These are phyloP conservation scores for Aphyosemion australe DNA, from an alignment of 2,113 vertebrate genomes.

Conservation along the genomic window DNA sequence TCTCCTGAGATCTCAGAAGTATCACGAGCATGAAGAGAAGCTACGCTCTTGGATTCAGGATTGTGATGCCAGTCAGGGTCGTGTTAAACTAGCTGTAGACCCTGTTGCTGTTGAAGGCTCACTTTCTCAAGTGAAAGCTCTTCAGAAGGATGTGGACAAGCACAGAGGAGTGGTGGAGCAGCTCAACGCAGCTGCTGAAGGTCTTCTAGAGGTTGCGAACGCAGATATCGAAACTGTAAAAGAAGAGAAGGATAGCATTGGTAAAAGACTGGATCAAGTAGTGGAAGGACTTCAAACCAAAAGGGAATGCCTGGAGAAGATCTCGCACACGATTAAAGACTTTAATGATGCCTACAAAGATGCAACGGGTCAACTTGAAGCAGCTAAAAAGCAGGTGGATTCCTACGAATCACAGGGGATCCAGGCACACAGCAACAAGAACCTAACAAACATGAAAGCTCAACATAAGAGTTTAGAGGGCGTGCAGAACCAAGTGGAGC, in stretches of 20 bases:
- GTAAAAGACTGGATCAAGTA: constrained; percentile 82
- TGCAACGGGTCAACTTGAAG: constrained; percentile 82
- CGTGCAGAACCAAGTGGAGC: constrained; percentile 83
- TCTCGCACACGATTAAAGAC: constrained; percentile 87
- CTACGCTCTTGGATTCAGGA: constrained; percentile 87
- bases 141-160: constrained; percentile 94
- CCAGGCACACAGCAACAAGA: constrained; percentile 90
- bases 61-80: constrained; percentile 78
- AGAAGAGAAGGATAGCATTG: constrained; percentile 81
- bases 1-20: constrained; percentile 86
- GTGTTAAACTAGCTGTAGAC: constrained; percentile 81
- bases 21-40: constrained; percentile 84
- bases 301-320: constrained; percentile 85
- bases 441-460: constrained; percentile 89
- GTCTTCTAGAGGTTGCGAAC: constrained; percentile 85
- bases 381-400: constrained; percentile 86
- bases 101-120: constrained; percentile 82
- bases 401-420: constrained; percentile 82
- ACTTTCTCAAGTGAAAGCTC: constrained; percentile 82
- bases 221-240: constrained; percentile 83
- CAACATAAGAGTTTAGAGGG: constrained; percentile 89
- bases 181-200: constrained; percentile 83
- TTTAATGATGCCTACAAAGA: constrained; percentile 89
- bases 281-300: constrained; percentile 86
- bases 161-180: constrained; percentile 88